These are phyloP conservation scores for Emydura subglobosa DNA, from an alignment of 2,113 vertebrate genomes.

Conservation along the genomic window DNA sequence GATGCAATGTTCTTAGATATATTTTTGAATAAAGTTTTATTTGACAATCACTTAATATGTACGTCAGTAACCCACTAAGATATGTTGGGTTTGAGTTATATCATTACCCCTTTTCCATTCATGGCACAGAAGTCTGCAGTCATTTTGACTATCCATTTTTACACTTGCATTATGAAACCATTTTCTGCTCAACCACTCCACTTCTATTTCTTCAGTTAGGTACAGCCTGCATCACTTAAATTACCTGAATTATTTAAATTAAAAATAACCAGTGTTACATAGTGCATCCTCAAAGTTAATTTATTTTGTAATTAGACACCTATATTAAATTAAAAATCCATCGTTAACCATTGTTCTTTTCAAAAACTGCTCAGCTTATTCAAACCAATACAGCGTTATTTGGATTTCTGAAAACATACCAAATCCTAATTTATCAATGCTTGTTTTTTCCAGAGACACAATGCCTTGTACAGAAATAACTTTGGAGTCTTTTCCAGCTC, in stretches of 20 bases:
- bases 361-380: neutral
- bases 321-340: neutral
- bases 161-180: neutral
- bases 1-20: neutral
- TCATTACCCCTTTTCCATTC: neutral
- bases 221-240: neutral
- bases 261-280: neutral
- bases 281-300: neutral
- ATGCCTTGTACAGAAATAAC: neutral
- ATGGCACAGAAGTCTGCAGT: neutral
- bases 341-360: neutral
- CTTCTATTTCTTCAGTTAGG: neutral
- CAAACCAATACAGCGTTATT: neutral
- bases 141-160: neutral
- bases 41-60: neutral
- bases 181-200: neutral
- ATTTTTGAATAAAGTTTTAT: neutral
- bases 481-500: conserved; percentile 23
- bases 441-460: neutral
- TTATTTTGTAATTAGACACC: conserved; percentile 25
- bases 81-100: neutral
- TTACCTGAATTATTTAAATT: neutral
- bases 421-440: neutral
- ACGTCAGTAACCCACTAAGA: neutral
- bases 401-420: neutral